phyloP scores from a whole-genome alignment of 2,113 vertebrate species.

The Penelope pileata region DNA sequence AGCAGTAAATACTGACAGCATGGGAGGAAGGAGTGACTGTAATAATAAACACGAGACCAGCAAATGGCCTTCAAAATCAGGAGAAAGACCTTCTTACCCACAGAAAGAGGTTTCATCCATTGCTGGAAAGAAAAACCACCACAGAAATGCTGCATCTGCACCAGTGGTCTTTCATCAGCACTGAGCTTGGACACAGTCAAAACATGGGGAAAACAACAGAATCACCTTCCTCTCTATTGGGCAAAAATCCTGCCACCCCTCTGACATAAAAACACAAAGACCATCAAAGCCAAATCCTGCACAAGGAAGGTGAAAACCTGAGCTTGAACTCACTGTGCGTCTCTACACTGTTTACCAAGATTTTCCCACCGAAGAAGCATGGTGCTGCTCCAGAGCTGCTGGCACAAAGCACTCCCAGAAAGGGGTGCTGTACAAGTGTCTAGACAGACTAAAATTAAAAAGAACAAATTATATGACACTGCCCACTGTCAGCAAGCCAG shows the following conservation, averaged over 20 bases:
- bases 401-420: background rate
- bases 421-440: slow-evolving; percentile 36
- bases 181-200: background rate
- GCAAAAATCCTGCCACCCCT: background rate
- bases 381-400: background rate
- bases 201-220: rapidly evolving
- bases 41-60: background rate
- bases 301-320: background rate
- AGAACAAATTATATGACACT: slow-evolving; percentile 40
- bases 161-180: background rate
- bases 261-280: background rate
- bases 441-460: slow-evolving; percentile 64
- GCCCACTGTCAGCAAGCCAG: slow-evolving; percentile 46
- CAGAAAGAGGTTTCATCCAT: background rate
- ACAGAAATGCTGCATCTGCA: background rate
- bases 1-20: background rate
- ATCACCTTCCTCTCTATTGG: rapidly evolving
- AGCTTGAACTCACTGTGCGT: background rate
- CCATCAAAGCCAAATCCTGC: background rate
- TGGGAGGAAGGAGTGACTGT: background rate
- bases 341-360: background rate
- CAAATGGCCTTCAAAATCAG: background rate
- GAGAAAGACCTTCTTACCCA: background rate
- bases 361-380: background rate
- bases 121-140: background rate